Evolutionary conservation across 2,113 vertebrate genomes (phyloP).

Genomic region (Osmerus eperlanus): DNA sequence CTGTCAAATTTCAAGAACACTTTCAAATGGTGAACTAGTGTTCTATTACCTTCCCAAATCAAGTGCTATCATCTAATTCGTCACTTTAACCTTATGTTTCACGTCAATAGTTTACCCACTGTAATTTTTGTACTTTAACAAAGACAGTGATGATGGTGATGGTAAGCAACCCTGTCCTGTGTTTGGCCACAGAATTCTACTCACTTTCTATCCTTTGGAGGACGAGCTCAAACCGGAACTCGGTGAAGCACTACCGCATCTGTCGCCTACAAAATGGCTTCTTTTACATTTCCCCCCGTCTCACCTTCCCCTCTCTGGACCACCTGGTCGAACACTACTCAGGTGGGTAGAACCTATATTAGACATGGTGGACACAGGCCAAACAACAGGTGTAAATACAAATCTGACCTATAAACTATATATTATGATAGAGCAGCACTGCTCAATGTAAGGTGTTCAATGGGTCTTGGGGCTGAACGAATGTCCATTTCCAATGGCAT

Average conservation of each 20-base stretch:
- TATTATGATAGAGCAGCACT: background rate
- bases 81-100: no score
- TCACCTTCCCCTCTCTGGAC: conserved; percentile 78
- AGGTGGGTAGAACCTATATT: conserved; percentile 52
- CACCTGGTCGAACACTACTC: conserved; percentile 82
- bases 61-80: no score
- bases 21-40: no score
- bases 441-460: background rate
- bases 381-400: background rate
- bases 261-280: conserved; percentile 74
- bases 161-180: background rate
- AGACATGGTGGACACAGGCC: background rate
- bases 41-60: no score
- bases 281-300: conserved; percentile 77
- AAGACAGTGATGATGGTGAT: no score
- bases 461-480: no score
- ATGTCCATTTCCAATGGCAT: background rate
- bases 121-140: no score
- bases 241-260: conserved; percentile 81
- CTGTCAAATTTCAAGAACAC: no score
- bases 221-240: conserved; percentile 48
- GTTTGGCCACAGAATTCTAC: conserved; percentile 66
- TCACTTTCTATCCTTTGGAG: conserved; percentile 73
- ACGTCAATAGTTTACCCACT: no score
- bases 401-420: background rate